Evolutionary conservation across 2,888 invertebrate genomes (phyloP), one percentile per base, ranked within the genome.

Genomic region (Epinotia bilunana): DNA sequence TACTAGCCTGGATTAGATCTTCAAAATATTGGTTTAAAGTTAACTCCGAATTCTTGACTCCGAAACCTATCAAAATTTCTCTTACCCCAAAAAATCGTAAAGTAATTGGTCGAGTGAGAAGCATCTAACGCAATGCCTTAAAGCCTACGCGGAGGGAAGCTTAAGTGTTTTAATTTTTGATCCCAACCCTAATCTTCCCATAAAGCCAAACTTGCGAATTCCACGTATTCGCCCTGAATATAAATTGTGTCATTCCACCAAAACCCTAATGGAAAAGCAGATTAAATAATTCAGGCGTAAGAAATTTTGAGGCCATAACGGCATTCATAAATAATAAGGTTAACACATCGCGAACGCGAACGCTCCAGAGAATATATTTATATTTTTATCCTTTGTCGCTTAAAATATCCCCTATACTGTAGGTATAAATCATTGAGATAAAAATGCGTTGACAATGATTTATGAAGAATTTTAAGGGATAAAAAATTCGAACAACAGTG

Each of bases 221-320:
- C 82, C 82, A 82, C 81, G 82, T 84, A 80, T 84, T 84, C 88
- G 88, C 82, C 82, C 85, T 87, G 93, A 92, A 93, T 93, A 92
- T 90, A 93, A 92, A 93, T 91, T 88, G 91, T 91, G 91, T 91
- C 91, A 90, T 92, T 91, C 89, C 84, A 86, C 84, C 84, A 87
- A 90, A 92, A 90, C 90, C 90, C 88, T 93, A 93, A 93, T 93
- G 93, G 93, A 93, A 93, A 92, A 91, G 89, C 86, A 89, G 91
- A 92, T 93, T 93, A 91, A 92, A 93, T 93, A 92, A 92, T 93
- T 91, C 92, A 92, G 81, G 85, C 87, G 88, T 88, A 91, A 92
- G 92, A 90, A 91, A 92, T 92, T 92, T 91, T 90, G 89, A 89
- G 88, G 85, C 89, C 89, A 91, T 92, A 92, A 92, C 89, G 86